Conservation (phyloP, 2,113 vertebrate genomes). For the Gnathonemus echidnorhynchus region DNA sequence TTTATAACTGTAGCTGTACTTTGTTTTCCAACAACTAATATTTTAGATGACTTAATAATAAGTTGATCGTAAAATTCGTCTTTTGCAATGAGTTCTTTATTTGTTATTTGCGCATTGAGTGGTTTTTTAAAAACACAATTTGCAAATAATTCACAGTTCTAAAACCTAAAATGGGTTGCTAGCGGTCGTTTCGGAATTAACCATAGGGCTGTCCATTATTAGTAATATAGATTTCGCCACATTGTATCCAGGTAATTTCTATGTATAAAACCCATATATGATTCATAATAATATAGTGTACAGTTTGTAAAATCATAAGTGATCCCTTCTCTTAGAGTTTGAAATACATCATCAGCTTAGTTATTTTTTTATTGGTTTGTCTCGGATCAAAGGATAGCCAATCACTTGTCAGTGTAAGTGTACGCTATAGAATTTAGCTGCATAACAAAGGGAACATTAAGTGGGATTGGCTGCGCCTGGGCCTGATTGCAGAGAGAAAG, state of each 20-base stretch:
- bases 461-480: conserved; percentile 13
- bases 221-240: not conserved
- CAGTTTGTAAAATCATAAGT: not conserved
- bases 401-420: not conserved
- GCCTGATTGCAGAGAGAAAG: conserved; percentile 13
- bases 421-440: not conserved
- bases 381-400: not conserved
- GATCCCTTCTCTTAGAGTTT: not conserved
- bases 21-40: not conserved
- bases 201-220: not conserved
- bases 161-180: not conserved
- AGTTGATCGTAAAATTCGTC: not conserved
- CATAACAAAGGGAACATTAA: not conserved
- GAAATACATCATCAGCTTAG: not conserved
- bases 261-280: not conserved
- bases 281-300: not conserved
- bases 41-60: not conserved
- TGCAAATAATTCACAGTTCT: not conserved
- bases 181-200: not conserved
- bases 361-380: not conserved
- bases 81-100: not conserved
- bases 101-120: not conserved
- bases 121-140: not conserved
- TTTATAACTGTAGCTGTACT: not conserved
- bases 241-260: not conserved